A percentile compares a stretch with the other conserved stretches of the same genome.
Evolutionary conservation across 2,888 invertebrate genomes (phyloP).

Genomic region (Celastrina argiolus): DNA sequence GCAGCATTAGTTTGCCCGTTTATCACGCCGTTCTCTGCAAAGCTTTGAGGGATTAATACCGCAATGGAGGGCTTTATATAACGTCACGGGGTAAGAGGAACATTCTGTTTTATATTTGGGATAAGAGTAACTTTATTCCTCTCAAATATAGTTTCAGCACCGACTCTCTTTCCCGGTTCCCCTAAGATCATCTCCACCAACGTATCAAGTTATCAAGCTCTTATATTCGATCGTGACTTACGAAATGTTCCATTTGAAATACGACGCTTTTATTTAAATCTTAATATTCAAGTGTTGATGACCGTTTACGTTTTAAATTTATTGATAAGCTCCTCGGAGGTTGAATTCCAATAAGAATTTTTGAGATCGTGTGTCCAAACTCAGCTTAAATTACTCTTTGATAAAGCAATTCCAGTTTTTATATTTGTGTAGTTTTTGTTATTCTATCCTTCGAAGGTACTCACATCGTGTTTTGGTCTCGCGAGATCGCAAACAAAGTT

Average conservation of each 20-base stretch:
- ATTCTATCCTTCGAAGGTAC: too few relatives aligned
- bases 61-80: constrained; percentile 38
- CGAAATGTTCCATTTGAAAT: constrained; percentile 6
- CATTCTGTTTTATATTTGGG: background rate
- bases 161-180: too few relatives aligned
- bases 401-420: background rate
- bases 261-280: constrained; percentile 18
- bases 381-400: background rate
- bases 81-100: background rate
- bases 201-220: constrained; percentile 11
- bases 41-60: constrained; percentile 75
- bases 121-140: too few relatives aligned
- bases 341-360: constrained; percentile 2
- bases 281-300: constrained; percentile 10
- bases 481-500: background rate
- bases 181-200: background rate
- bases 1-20: constrained; percentile 70
- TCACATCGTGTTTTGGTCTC: background rate
- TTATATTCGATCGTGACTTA: background rate
- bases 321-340: background rate
- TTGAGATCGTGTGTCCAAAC: background rate
- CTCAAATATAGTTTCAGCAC: background rate
- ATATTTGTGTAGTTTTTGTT: background rate
- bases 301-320: constrained; percentile 14
- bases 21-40: constrained; percentile 64